A percentile compares a stretch with the other conserved stretches of the same genome.
Conservation (phyloP, 2,888 invertebrate genomes). For the Resseliella maxima region DNA sequence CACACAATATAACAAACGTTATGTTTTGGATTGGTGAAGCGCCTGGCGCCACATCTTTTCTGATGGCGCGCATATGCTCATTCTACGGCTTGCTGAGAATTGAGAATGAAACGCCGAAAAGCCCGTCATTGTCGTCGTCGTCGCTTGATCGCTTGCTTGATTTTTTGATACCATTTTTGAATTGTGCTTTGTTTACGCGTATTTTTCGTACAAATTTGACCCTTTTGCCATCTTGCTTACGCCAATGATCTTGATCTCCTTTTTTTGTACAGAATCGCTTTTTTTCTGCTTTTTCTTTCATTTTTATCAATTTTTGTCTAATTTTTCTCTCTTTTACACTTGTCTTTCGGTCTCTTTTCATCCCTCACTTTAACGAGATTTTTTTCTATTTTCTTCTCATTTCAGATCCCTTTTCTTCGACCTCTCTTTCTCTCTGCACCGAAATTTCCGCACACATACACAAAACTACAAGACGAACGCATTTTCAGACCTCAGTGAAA, state of each 20-base stretch:
- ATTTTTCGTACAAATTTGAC: too few species aligned
- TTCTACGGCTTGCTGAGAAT: not conserved
- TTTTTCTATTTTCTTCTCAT: too few species aligned
- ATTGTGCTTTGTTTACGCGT: not conserved
- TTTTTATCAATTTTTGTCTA: too few species aligned
- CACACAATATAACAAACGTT: constrained; percentile 41
- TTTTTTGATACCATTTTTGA: not conserved
- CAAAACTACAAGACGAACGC: not conserved
- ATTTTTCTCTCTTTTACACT: too few species aligned
- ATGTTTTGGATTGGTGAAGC: constrained; percentile 47
- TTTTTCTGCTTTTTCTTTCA: too few species aligned
- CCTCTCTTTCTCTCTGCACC: too few species aligned
- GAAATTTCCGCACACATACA: too few species aligned
- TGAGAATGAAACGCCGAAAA: not conserved
- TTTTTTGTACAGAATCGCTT: too few species aligned
- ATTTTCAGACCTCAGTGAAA: not conserved
- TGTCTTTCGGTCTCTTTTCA: not conserved
- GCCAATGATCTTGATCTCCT: too few species aligned
- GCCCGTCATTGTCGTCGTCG: constrained; percentile 31
- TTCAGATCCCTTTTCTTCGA: too few species aligned
- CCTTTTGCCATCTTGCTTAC: too few species aligned
- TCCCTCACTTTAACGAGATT: not conserved
- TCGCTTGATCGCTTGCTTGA: not conserved
- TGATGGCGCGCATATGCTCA: constrained; percentile 44
- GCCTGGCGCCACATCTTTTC: constrained; percentile 44